Conservation (phyloP, 2,113 vertebrate genomes). For the Alexandromys fortis region DNA sequence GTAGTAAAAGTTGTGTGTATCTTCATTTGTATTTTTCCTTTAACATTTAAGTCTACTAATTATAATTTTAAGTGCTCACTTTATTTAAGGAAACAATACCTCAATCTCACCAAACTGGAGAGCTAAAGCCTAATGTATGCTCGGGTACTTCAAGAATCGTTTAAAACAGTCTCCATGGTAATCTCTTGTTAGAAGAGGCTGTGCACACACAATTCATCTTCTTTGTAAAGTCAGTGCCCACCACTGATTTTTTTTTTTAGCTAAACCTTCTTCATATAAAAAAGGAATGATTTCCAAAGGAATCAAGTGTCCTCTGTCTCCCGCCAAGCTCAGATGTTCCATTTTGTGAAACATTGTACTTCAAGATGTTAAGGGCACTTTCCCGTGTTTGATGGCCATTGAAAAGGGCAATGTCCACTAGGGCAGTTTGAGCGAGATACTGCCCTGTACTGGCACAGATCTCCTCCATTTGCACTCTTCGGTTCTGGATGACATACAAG, state of each 20-base stretch:
- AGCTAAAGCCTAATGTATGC: conserved; percentile 29
- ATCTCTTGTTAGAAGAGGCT: conserved; percentile 37
- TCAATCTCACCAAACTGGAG: conserved; percentile 21
- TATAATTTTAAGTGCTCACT: conserved; percentile 61
- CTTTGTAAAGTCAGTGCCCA: neutral
- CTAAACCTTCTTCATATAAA: neutral
- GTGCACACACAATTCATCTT: conserved; percentile 1
- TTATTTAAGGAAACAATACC: neutral
- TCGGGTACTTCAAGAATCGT: conserved; percentile 49
- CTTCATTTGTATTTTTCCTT: conserved; percentile 50
- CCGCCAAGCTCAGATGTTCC: neutral
- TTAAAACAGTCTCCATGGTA: conserved; percentile 59
- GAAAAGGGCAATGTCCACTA: neutral
- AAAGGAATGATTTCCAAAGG: neutral
- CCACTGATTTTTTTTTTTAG: conserved; percentile 45
- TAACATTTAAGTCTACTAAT: conserved; percentile 11
- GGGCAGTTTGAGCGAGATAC: neutral
- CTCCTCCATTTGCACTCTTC: neutral
- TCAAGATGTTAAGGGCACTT: neutral
- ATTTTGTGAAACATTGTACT: neutral
- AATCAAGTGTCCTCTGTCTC: neutral
- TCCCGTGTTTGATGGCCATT: neutral
- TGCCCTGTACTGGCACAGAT: neutral
- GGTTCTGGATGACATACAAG: neutral
- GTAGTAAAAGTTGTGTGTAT: neutral